These are phyloP conservation scores for Sinohyriopsis cumingii DNA, from an alignment of 2,888 invertebrate species.

Conservation along the genomic window DNA sequence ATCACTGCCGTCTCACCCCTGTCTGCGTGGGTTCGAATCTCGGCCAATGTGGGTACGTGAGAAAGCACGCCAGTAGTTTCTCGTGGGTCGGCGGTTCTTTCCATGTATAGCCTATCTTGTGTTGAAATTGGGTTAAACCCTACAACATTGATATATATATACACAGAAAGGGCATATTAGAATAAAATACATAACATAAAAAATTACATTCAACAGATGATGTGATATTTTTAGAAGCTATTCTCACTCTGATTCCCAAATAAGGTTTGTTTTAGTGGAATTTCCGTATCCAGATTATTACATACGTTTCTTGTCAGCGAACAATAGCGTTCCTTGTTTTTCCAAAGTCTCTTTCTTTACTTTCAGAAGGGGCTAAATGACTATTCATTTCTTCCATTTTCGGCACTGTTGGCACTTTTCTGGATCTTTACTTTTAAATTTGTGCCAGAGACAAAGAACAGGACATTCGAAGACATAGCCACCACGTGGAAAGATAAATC, in stretches of 20 bases:
- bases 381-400: constrained; percentile 79
- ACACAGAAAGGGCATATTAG: no score
- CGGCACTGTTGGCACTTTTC: constrained; percentile 86
- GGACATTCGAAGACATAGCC: constrained; percentile 95
- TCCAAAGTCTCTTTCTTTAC: constrained; percentile 23
- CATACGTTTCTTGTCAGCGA: no score
- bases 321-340: not conserved
- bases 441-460: constrained; percentile 99
- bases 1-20: no score
- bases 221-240: not conserved
- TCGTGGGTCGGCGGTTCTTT: no score
- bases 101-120: no score
- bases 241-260: not conserved
- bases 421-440: constrained; percentile 99
- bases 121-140: no score
- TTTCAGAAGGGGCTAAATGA: constrained; percentile 61
- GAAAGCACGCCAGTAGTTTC: no score
- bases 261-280: not conserved
- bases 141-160: no score
- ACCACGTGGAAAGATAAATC: constrained; percentile 27
- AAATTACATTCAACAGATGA: not conserved
- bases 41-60: no score
- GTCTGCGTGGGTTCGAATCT: no score
- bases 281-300: not conserved
- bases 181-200: not conserved